Percentiles rank a stretch among this genome's conserved stretches.
Conservation (phyloP, 2,797 vertebrate genomes). For the Halcyon smyrnensis region DNA sequence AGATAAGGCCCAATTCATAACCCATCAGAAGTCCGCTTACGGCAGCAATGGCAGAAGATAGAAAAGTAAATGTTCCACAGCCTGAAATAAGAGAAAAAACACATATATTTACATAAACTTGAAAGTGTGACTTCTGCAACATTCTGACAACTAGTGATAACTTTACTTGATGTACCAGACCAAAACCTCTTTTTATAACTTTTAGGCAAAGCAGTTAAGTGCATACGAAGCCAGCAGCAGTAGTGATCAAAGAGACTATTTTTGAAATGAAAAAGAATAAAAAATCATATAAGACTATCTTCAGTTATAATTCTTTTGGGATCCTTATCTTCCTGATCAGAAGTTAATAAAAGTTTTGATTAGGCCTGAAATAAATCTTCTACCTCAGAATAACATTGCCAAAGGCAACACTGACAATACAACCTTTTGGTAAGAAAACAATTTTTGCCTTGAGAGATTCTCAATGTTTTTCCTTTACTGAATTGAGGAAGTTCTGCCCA, state of each 20-base stretch:
- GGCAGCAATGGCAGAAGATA: constrained; percentile 87
- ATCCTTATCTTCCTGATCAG: neutral
- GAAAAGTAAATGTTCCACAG: constrained; percentile 84
- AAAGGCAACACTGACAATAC: neutral
- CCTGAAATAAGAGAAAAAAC: constrained; percentile 76
- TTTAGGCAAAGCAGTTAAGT: neutral
- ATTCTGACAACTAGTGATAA: neutral
- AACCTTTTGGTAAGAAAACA: neutral
- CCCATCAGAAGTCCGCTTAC: constrained; percentile 94
- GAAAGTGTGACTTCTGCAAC: neutral
- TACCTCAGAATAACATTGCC: neutral
- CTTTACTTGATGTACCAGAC: neutral
- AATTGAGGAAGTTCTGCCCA: neutral
- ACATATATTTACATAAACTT: neutral
- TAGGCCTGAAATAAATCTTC: neutral
- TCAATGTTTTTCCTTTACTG: neutral
- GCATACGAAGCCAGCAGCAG: neutral
- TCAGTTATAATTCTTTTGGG: neutral
- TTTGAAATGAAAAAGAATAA: neutral
- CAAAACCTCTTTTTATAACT: neutral
- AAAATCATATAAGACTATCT: neutral
- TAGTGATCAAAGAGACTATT: neutral
- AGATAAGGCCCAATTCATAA: constrained; percentile 93
- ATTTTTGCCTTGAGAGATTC: neutral
- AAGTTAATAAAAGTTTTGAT: neutral